A percentile compares a stretch with the other conserved stretches of the same genome.
These are phyloP conservation scores for Seira musarum DNA, from an alignment of 2,888 invertebrate species.

Conservation along the genomic window DNA sequence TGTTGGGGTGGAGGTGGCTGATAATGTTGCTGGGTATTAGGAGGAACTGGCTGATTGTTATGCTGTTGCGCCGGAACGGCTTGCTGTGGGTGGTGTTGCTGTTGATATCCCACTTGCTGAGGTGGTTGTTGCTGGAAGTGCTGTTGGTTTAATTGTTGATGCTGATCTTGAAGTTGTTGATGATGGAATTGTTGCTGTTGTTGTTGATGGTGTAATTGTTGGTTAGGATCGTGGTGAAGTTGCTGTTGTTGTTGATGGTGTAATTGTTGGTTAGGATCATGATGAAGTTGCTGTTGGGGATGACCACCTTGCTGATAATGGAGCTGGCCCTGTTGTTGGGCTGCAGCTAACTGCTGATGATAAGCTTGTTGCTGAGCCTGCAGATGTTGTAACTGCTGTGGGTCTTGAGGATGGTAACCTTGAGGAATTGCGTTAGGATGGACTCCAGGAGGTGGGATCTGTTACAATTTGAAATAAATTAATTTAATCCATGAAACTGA, in stretches of 20 bases:
- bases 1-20: neutral
- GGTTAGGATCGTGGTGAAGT: conserved; percentile 63
- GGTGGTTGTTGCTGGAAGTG: conserved; percentile 70
- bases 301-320: conserved; percentile 70
- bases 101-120: conserved; percentile 72
- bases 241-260: conserved; percentile 56
- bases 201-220: conserved; percentile 22
- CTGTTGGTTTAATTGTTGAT: conserved; percentile 70
- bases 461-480: conserved; percentile 12
- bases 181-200: conserved; percentile 70
- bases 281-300: conserved; percentile 40
- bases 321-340: conserved; percentile 68
- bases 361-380: conserved; percentile 69
- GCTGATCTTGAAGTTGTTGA: conserved; percentile 70
- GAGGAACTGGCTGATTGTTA: conserved; percentile 20
- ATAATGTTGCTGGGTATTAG: neutral
- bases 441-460: conserved; percentile 40
- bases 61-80: conserved; percentile 4
- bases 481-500: neutral
- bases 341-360: conserved; percentile 67
- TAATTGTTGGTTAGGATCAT: conserved; percentile 19
- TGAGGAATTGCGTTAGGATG: conserved; percentile 60
- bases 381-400: conserved; percentile 68
- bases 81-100: conserved; percentile 39
- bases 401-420: conserved; percentile 62